Evolutionary conservation across 53 echinoderm and acorn worm species (phyloP).

Genomic region (Stichopus horrens): DNA sequence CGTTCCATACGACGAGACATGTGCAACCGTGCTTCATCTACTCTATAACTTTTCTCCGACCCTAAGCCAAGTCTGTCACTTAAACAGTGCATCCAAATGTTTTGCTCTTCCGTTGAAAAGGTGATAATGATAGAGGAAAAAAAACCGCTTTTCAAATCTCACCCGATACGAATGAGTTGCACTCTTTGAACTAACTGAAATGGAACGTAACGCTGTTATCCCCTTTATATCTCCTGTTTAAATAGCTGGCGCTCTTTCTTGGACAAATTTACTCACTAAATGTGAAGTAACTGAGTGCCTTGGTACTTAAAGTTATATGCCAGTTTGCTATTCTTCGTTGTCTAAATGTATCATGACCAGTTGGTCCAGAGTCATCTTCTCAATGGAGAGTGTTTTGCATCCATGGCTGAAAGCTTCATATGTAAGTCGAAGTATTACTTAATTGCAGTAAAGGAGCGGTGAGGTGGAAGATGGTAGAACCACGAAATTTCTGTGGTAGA

Average conservation of each 20-base stretch:
- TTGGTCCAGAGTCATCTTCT: too few species aligned
- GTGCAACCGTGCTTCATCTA: background rate
- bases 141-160: background rate
- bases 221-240: background rate
- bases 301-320: background rate
- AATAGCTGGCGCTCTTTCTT: background rate
- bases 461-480: too few species aligned
- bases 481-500: too few species aligned
- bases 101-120: too few species aligned
- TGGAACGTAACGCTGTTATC: background rate
- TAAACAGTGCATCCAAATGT: too few species aligned
- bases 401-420: too few species aligned
- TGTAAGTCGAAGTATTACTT: too few species aligned
- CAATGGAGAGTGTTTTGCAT: too few species aligned
- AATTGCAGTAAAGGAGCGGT: too few species aligned
- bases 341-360: too few species aligned
- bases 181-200: background rate
- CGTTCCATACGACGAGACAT: background rate
- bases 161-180: background rate
- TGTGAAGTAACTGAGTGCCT: background rate
- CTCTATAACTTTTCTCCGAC: background rate
- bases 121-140: background rate
- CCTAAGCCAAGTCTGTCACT: too few species aligned
- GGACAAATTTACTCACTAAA: background rate
- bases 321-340: too few species aligned